Base-by-base conservation (phyloP, 1,140 invertebrate genomes). In the Plectrocnemia conspersa region DNA sequence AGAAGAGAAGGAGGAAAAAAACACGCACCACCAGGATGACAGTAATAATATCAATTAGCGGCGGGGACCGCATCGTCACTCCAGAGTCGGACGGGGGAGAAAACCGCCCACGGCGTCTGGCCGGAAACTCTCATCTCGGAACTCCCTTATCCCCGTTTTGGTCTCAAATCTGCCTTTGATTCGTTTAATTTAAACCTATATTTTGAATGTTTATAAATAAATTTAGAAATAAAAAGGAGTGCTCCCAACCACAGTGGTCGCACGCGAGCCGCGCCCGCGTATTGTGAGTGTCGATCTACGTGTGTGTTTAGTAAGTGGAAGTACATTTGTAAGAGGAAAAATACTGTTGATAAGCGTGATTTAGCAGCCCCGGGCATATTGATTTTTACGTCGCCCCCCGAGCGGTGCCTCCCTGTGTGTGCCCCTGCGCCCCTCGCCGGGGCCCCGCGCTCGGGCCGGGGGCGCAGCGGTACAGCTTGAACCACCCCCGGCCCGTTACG, bases 321-420 rank as follows among this genome's bases (percentile, higher is more conserved):
- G 23, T 48, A 41, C 32, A 45, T 38, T 52, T 21, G 71, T 71
- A 74, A 69, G 74, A 75, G 78, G 76, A 79, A 78, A 78, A 79
- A 77, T 79, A 74, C 77, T 79, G 77, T 80, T 81, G 79, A 80
- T 81, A 81, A 81, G 79, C 79, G 79, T 80, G 79, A 80, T 81
- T 81, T 81, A 81, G 79, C 79, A 79, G 79, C 78, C 79, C 78
- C 78, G 73, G 79, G 79, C 78, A 80, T 81, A 81, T 81, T 81
- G 79, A 81, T 81, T 81, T 81, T 81, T 81, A 79, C 73, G 71
- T 75, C 71, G 71, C 74, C 71, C 70, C 71, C 69, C 67, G 72
- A 54, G 58, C 47, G 57, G 58, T 58, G 56, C 55, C 58, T 57
- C 61, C 55, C 61, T 29, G 19, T 46, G 50, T 65, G 64, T 67